These are phyloP conservation scores for Trichechus manatus DNA, from an alignment of 2,113 vertebrate genomes.

Conservation along the genomic window DNA sequence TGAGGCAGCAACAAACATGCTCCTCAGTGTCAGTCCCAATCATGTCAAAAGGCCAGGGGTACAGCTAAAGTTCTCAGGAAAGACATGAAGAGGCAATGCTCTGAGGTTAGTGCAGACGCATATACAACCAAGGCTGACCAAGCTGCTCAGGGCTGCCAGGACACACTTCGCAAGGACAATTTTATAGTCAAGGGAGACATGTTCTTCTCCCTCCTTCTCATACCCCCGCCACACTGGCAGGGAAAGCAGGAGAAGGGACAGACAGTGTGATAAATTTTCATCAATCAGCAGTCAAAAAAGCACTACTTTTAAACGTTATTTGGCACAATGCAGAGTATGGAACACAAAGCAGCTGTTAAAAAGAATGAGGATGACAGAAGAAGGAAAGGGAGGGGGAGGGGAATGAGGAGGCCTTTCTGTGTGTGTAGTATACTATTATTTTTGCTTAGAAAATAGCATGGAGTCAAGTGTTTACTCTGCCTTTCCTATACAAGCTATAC, in stretches of 20 bases:
- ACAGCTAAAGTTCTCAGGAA: not conserved
- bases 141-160: not conserved
- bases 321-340: no score
- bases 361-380: not conserved
- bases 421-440: not conserved
- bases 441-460: not conserved
- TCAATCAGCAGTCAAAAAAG: not conserved
- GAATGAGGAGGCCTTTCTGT: not conserved
- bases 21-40: not conserved
- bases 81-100: not conserved
- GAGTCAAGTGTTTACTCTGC: not conserved
- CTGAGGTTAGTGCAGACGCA: not conserved
- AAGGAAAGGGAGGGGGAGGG: not conserved
- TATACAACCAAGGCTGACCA: not conserved
- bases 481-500: not conserved
- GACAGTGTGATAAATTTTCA: not conserved
- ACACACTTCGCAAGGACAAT: not conserved
- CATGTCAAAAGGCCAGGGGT: not conserved
- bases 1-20: not conserved
- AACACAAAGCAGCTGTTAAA: not conserved
- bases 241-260: not conserved
- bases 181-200: slow-evolving; percentile 61
- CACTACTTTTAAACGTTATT: not conserved
- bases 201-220: not conserved
- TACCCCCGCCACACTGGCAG: not conserved